phyloP scores from a whole-genome alignment of 2,113 vertebrate species.

The Hippocampus mohnikei region DNA sequence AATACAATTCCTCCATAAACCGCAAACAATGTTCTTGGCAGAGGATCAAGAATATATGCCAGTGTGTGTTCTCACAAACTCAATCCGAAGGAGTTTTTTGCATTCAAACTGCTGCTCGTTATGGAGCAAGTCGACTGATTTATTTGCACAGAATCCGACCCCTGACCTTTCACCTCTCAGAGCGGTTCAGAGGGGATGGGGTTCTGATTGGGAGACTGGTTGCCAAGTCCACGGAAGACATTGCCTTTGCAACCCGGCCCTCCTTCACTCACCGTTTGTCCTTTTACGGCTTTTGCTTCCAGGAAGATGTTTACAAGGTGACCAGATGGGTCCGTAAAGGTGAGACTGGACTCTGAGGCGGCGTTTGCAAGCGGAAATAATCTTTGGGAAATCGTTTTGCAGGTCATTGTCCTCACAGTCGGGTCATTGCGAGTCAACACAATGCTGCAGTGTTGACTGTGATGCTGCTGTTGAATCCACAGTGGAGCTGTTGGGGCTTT shows the following conservation, averaged over 20 bases:
- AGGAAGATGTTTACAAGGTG: neutral
- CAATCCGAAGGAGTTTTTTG: no score
- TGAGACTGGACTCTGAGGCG: neutral
- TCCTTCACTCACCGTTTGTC: neutral
- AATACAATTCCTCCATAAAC: no score
- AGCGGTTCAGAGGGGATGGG: neutral
- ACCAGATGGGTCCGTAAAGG: neutral
- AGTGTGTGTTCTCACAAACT: no score
- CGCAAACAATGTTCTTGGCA: no score
- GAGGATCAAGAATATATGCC: no score
- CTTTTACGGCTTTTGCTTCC: neutral
- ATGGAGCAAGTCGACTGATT: no score
- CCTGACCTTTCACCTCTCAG: constrained; percentile 5
- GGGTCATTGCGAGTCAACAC: neutral
- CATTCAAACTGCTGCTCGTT: no score
- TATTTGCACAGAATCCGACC: neutral
- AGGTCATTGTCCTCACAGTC: neutral
- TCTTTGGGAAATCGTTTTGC: neutral
- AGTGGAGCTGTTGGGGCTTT: constrained; percentile 31
- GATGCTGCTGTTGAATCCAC: constrained; percentile 53
- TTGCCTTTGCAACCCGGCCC: neutral
- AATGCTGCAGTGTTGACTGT: constrained; percentile 37
- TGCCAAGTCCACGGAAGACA: neutral
- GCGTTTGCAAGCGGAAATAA: neutral
- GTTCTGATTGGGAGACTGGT: neutral